Evolutionary conservation across 2,888 invertebrate species (phyloP), one percentile per base, ranked within the genome.

Genomic region (Synanthedon andrenaeformis): DNA sequence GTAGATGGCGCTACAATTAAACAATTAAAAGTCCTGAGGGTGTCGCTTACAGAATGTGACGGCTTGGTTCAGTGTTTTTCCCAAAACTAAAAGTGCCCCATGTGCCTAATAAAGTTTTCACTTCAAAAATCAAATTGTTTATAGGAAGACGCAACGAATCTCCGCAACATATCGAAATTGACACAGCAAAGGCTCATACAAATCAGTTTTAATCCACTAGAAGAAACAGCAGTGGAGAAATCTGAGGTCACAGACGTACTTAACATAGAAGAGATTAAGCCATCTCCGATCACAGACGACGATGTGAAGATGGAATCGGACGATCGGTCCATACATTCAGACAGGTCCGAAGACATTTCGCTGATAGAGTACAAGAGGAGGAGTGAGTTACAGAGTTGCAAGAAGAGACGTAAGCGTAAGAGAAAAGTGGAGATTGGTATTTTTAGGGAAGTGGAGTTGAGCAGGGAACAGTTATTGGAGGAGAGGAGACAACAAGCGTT

Each of bases 391-490:
- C 61, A 59, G 19, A 54, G 57, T 11, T 60, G 51, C 3, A 63
- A 59, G 51, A 67, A 59, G 14, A 67, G 54, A 54, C 59, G 58
- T 28, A 58, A 55, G 19, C 55, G 49, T 41, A 59, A 54, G 13
- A 56, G 57, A 53, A 51, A 48, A 8, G 19, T 12, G 8, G 56
- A 55, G 6, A 28, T n/a, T 49, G 55, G 52, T 35, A 54, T 69
- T n/a, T 80, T 62, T 54, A 72, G 54, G 57, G 76, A 79, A 57
- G 58, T 84, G 41, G 66, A 68, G 42, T 59, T 84, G 42, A 74
- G 56, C 19, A 54, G 45, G 53, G 66, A 70, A 28, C 77, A 83
- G 8, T 63, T 86, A 14, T 42, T 57, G 6, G 70, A 74, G 41
- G 86, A 86, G 23, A 74, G 85, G 50, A 64, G 55, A 50, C 0